Evolutionary conservation across 2,888 invertebrate genomes (phyloP).

Genomic region (Plemyria rubiginata): DNA sequence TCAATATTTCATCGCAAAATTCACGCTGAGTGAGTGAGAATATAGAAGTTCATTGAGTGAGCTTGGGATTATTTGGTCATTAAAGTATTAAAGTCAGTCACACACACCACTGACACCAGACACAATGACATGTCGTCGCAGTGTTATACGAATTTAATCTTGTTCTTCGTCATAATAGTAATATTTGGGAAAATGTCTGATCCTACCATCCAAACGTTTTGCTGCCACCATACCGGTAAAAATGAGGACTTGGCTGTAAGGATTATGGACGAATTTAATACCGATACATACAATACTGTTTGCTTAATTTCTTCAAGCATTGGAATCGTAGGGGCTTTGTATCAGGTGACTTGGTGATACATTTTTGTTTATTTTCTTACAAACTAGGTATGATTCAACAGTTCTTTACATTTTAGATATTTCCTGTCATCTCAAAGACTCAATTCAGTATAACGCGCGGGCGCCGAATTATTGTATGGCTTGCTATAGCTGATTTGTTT

Average conservation of each 20-base stretch:
- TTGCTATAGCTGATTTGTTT: conserved; percentile 91
- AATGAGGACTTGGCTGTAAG: conserved; percentile 86
- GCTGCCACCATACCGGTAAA: conserved; percentile 89
- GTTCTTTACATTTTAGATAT: conserved; percentile 78
- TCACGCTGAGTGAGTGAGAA: too few species aligned
- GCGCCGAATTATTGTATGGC: conserved; percentile 90
- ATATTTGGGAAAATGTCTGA: conserved; percentile 87
- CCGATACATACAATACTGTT: conserved; percentile 89
- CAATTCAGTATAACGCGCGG: conserved; percentile 86
- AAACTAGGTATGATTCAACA: too few species aligned
- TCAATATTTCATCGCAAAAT: too few species aligned
- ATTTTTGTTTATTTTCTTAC: neutral
- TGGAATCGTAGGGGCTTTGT: conserved; percentile 90
- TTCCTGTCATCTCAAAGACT: conserved; percentile 84
- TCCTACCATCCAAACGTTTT: conserved; percentile 93
- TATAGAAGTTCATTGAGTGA: too few species aligned
- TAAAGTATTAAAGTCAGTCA: too few species aligned
- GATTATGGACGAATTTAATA: conserved; percentile 90
- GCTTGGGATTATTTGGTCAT: too few species aligned
- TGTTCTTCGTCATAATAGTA: too few species aligned
- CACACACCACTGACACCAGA: too few species aligned
- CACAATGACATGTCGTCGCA: too few species aligned
- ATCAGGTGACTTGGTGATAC: conserved; percentile 82
- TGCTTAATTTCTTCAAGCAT: conserved; percentile 90
- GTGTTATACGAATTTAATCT: too few species aligned